Percentiles rank a stretch among this genome's conserved stretches.
Conservation (phyloP, 2,888 invertebrate genomes). For the Galerucella pusilla region DNA sequence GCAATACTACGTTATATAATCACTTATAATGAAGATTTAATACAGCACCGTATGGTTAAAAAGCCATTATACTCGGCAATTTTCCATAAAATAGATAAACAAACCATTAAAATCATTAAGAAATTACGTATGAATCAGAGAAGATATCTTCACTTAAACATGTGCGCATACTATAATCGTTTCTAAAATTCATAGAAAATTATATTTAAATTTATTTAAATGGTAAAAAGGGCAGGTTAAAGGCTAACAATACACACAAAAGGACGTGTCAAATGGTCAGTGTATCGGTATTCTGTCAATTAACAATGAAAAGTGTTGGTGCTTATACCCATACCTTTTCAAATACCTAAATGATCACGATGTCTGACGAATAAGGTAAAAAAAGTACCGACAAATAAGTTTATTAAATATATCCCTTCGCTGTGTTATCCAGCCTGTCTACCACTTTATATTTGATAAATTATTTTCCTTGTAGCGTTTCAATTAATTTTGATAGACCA, state of each 20-base stretch:
- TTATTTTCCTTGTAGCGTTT: slow-evolving; percentile 26
- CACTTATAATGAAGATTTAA: background rate
- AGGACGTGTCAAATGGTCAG: slow-evolving; percentile 29
- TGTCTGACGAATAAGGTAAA: slow-evolving; percentile 36
- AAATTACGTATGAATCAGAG: background rate
- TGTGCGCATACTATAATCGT: too few relatives aligned
- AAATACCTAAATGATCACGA: slow-evolving; percentile 36
- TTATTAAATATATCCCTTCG: slow-evolving; percentile 26
- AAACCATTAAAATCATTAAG: background rate
- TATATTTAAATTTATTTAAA: background rate
- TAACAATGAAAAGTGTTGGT: slow-evolving; percentile 40
- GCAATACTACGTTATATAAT: background rate
- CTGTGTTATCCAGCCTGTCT: slow-evolving; percentile 31
- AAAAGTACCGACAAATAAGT: slow-evolving; percentile 24
- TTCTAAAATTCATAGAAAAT: too few relatives aligned
- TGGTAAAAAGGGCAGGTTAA: background rate
- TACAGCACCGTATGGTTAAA: background rate
- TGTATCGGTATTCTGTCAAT: slow-evolving; percentile 38
- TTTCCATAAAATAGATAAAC: background rate
- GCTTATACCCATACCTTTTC: slow-evolving; percentile 37
- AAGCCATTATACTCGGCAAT: background rate
- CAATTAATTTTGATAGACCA: slow-evolving; percentile 8
- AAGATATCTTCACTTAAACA: too few relatives aligned
- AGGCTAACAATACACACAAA: background rate
- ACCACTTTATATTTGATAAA: slow-evolving; percentile 37